Evolutionary conservation across 2,113 vertebrate genomes (phyloP), one percentile per base, ranked within the genome.

Genomic region (Sinocyclocheilus anshuiensis): DNA sequence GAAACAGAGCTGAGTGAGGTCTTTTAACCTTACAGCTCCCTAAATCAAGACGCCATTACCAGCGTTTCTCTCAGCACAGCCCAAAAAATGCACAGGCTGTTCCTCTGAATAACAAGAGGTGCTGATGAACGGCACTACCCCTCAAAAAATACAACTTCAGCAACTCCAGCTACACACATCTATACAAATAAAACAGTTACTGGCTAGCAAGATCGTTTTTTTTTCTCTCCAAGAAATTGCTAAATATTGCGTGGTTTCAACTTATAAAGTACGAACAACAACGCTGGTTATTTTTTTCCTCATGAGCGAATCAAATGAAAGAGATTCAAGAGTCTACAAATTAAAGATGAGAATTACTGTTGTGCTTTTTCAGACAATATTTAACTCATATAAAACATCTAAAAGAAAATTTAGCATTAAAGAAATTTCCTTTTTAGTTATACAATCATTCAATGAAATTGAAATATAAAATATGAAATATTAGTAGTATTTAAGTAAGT

Each of bases 21-120:
- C 92, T 94, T 93, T 92, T 94, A 94, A 94, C 93, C 93, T 93
- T 91, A 90, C 90, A 88, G 90, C 92, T 92, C 89, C 89, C 71
- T 86, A 88, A 91, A 91, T 67, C 87, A 90, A 89, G 87, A 83
- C 85, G 69, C 89, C 89, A 94, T 92, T 89, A 91, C 84, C 83
- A 72, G 42, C 10, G 48, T 63, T 63, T 76, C 75, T 81, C 78
- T 84, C 75, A 59, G 36, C 42, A 76, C 65, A 57, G 13, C 75
- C 71, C 4, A 13, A 79, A 79, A 76, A 79, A 65, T 39, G n/a
- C 83, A 82, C 42, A 77, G 36, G 42, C 65, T 59, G 65, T 81
- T 63, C 24, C 71, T 81, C 59, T 67, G 36, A 63, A 53, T 45
- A 42, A 45, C 24, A 36, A 57, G 18, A 45, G 39, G 53, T 33